Conservation (phyloP, 2,113 vertebrate species). For the Anas platyrhynchos region DNA sequence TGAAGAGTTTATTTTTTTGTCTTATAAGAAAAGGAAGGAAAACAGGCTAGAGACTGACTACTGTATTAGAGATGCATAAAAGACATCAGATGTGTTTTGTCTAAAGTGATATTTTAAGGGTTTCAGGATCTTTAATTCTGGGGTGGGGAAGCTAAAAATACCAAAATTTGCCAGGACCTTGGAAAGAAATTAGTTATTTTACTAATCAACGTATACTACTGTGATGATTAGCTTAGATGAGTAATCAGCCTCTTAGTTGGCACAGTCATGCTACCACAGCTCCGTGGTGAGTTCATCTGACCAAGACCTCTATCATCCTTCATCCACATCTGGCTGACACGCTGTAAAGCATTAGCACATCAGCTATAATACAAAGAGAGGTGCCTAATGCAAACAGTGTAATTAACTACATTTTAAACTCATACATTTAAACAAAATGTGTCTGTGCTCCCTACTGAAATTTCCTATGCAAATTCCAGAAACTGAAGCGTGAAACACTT, state of each 20-base stretch:
- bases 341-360: not conserved
- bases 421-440: not conserved
- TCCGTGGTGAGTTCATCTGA: not conserved
- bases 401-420: not conserved
- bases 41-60: not conserved
- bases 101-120: not conserved
- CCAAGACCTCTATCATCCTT: not conserved
- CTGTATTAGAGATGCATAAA: rapidly evolving
- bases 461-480: not conserved
- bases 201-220: not conserved
- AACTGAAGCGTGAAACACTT: not conserved
- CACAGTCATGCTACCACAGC: not conserved
- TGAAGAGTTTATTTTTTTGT: not conserved
- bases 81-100: not conserved
- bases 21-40: not conserved
- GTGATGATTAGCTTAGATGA: not conserved
- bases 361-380: not conserved
- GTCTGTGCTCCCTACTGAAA: not conserved
- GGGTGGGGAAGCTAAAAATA: not conserved
- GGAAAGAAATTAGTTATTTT: not conserved
- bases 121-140: not conserved
- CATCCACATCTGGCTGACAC: rapidly evolving
- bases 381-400: not conserved
- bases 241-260: not conserved
- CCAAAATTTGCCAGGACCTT: not conserved